phyloP scores from a whole-genome alignment of 2,888 invertebrate species.

The Tetrapedia diversipes region DNA sequence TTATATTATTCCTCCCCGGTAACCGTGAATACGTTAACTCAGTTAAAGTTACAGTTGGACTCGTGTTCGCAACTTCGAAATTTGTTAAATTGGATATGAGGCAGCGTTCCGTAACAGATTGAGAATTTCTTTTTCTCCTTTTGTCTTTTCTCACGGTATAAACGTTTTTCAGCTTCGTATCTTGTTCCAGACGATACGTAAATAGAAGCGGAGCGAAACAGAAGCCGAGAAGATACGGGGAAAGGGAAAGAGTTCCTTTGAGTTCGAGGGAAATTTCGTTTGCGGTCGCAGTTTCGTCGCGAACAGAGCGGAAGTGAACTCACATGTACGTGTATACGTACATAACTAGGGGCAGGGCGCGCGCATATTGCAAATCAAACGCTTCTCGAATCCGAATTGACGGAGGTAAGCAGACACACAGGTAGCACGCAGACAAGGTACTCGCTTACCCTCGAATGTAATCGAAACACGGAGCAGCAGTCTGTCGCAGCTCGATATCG shows the following conservation, averaged over 20 bases:
- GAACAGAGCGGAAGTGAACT: neutral
- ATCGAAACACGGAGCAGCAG: constrained; percentile 17
- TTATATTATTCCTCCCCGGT: no score
- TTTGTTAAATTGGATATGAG: neutral
- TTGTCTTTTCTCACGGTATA: no score
- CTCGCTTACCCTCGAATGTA: constrained; percentile 5
- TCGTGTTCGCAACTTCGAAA: neutral
- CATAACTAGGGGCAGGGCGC: neutral
- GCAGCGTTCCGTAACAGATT: neutral
- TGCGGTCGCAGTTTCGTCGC: neutral
- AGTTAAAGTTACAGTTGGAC: no score
- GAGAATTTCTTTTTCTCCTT: neutral
- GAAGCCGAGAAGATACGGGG: no score
- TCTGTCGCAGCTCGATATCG: constrained; percentile 8
- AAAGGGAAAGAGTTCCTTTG: no score
- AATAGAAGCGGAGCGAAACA: no score
- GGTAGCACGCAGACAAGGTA: constrained; percentile 6
- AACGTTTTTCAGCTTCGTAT: no score
- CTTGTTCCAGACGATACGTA: no score
- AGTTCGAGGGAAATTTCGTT: neutral
- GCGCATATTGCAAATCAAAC: constrained; percentile 19
- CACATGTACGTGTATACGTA: no score
- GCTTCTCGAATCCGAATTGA: constrained; percentile 23
- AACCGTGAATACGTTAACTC: no score
- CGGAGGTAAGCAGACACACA: constrained; percentile 8